Evolutionary conservation across 2,888 invertebrate genomes (phyloP).

Genomic region (Pedicia rivosa): DNA sequence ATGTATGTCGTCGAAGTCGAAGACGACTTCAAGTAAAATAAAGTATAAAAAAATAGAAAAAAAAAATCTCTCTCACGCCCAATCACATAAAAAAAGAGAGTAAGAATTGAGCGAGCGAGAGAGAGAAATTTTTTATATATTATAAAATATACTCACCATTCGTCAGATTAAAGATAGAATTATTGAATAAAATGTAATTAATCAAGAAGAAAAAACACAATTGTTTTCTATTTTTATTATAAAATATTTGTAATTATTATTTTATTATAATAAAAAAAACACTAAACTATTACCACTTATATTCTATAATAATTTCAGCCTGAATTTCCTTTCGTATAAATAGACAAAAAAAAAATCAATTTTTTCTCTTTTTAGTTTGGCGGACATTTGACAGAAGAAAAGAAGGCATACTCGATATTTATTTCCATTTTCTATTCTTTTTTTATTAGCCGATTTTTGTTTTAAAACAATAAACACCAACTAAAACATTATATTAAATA

Average conservation of each 20-base stretch:
- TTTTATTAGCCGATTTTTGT: constrained; percentile 2
- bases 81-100: constrained; percentile 3
- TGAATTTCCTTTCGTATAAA: constrained; percentile 1
- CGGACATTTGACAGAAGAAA: constrained; percentile 12
- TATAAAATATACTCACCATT: constrained; percentile 5
- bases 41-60: no score
- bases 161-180: background rate
- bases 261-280: constrained; percentile 3
- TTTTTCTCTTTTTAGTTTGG: constrained; percentile 5
- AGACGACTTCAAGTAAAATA: background rate
- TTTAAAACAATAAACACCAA: background rate
- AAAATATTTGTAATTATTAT: constrained; percentile 1
- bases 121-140: no score
- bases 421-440: constrained; percentile 5
- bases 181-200: constrained; percentile 1
- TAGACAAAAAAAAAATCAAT: constrained; percentile 2
- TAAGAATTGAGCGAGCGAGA: no score
- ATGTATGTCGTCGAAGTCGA: background rate
- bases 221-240: constrained; percentile 1
- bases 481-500: constrained; percentile 5
- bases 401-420: constrained; percentile 7
- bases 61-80: constrained; percentile 4
- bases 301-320: no score
- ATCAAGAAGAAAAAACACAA: constrained; percentile 4
- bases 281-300: constrained; percentile 4